A percentile compares a stretch with the other conserved stretches of the same genome.
These are phyloP conservation scores for Cardiocondyla obscurior DNA, from an alignment of 1,140 invertebrate genomes.

Conservation along the genomic window DNA sequence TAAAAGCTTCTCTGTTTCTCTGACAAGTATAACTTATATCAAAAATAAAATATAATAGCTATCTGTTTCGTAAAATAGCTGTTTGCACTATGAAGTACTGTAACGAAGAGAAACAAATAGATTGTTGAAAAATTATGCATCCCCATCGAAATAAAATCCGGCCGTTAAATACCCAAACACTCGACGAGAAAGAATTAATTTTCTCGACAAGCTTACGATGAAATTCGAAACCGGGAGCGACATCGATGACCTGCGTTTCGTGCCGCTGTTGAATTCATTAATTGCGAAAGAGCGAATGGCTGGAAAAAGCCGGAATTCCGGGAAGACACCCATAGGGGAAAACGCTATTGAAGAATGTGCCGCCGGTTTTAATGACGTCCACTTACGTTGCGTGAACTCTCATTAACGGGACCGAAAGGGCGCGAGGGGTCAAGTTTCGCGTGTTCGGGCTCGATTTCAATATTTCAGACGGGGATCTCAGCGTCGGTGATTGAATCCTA, in stretches of 20 bases:
- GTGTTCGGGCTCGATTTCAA: neutral
- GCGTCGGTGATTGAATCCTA: neutral
- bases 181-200: neutral
- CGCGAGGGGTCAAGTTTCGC: neutral
- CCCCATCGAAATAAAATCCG: neutral
- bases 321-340: neutral
- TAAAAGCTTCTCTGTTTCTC: neutral
- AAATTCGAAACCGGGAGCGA: neutral
- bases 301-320: slow-evolving; percentile 4
- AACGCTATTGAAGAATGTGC: slow-evolving; percentile 19
- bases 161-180: neutral
- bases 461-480: neutral
- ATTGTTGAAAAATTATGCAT: neutral
- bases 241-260: slow-evolving; percentile 22
- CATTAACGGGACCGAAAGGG: neutral
- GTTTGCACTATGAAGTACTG: neutral
- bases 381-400: slow-evolving; percentile 8
- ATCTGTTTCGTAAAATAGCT: neutral
- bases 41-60: neutral
- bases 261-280: slow-evolving; percentile 38
- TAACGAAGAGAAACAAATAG: neutral
- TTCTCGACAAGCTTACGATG: neutral
- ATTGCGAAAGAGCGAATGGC: neutral
- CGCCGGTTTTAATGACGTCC: slow-evolving; percentile 19
- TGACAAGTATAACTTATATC: neutral